Evolutionary conservation across 2,888 invertebrate species (phyloP).

Genomic region (Smittia sp.): DNA sequence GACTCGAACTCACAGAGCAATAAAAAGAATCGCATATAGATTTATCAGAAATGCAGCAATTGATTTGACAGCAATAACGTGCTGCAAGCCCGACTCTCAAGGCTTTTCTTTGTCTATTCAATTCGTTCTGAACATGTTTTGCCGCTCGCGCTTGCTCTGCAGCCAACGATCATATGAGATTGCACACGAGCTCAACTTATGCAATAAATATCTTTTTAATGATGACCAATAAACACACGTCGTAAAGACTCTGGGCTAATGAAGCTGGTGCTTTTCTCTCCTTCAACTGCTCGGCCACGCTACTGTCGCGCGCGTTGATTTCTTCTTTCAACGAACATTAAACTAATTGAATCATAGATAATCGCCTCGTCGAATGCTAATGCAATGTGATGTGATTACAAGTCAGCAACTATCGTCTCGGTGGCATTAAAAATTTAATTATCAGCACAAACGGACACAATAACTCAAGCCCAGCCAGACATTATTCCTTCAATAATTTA

Average conservation of each 20-base stretch:
- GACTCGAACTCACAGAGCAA: neutral
- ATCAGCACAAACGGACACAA: slow-evolving; percentile 10
- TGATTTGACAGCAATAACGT: slow-evolving; percentile 41
- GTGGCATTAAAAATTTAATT: slow-evolving; percentile 6
- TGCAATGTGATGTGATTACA: neutral
- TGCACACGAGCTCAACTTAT: slow-evolving; percentile 18
- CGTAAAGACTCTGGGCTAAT: neutral
- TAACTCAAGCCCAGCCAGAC: slow-evolving; percentile 8
- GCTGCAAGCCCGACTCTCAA: slow-evolving; percentile 36
- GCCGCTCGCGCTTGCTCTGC: neutral
- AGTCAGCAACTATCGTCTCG: neutral
- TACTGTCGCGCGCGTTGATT: neutral
- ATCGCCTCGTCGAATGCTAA: neutral
- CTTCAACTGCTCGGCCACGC: neutral
- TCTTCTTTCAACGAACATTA: neutral
- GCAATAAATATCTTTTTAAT: slow-evolving; percentile 37
- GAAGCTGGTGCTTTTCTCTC: neutral
- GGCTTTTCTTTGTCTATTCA: slow-evolving; percentile 35
- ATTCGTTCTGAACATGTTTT: slow-evolving; percentile 9
- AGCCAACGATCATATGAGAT: neutral
- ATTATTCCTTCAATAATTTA: slow-evolving; percentile 13
- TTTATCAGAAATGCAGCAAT: slow-evolving; percentile 36
- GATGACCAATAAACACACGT: slow-evolving; percentile 19
- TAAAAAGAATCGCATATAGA: slow-evolving; percentile 2
- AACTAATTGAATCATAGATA: slow-evolving; percentile 15